phyloP scores from a whole-genome alignment of 2,113 vertebrate genomes.

The Colius striatus region DNA sequence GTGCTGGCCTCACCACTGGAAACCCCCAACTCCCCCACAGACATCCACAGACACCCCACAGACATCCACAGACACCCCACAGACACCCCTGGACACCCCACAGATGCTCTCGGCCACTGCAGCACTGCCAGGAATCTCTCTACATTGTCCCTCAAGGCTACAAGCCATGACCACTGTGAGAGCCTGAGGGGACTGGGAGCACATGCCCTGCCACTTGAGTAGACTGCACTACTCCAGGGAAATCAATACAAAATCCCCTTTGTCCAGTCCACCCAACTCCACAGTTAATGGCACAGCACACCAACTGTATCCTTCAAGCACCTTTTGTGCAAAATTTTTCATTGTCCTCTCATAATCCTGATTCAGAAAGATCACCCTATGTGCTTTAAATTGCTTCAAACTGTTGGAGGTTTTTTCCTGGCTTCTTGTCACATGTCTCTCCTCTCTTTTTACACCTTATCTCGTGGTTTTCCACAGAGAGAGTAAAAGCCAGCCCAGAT shows the following conservation, averaged over 20 bases:
- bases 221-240: not conserved
- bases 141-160: not conserved
- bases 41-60: rapidly evolving
- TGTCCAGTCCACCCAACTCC: not conserved
- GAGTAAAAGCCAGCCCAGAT: not conserved
- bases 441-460: not conserved
- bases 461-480: not conserved
- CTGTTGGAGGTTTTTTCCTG: not conserved
- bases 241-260: not conserved
- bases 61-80: rapidly evolving
- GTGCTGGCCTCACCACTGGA: not conserved
- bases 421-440: not conserved
- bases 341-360: not conserved
- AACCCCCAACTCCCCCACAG: not conserved
- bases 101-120: no score
- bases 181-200: not conserved
- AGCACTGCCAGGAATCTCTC: not conserved
- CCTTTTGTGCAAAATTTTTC: not conserved
- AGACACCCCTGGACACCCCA: no score
- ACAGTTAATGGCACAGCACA: rapidly evolving
- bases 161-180: not conserved
- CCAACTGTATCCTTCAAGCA: not conserved
- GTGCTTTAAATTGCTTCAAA: not conserved
- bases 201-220: not conserved
- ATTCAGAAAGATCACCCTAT: not conserved